These are phyloP conservation scores for Drosophila anomelani DNA, from an alignment of 2,888 invertebrate genomes.

Conservation along the genomic window DNA sequence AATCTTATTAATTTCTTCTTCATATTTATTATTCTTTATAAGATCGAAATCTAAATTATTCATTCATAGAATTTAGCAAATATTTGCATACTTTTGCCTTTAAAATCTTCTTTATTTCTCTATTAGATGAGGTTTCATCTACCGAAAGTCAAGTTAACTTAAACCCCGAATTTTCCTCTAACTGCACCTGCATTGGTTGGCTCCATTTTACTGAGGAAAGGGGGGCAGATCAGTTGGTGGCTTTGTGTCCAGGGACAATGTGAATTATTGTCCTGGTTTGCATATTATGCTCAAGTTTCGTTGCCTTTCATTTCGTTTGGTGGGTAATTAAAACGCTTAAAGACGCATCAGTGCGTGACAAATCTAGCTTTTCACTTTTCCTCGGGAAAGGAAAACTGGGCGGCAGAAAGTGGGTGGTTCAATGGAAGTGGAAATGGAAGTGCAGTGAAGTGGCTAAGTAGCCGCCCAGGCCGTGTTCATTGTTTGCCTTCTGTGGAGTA, in stretches of 20 bases:
- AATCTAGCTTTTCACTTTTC: slow-evolving; percentile 83
- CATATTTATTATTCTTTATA: too few species aligned
- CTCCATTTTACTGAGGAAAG: slow-evolving; percentile 20
- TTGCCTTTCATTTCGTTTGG: slow-evolving; percentile 61
- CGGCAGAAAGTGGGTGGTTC: neutral
- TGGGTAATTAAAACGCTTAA: slow-evolving; percentile 82
- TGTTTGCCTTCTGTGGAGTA: slow-evolving; percentile 67
- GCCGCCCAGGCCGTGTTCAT: slow-evolving; percentile 50
- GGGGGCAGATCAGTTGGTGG: slow-evolving; percentile 31
- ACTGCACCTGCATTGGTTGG: slow-evolving; percentile 31
- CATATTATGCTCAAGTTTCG: slow-evolving; percentile 78
- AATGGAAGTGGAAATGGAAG: slow-evolving; percentile 23
- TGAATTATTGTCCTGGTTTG: slow-evolving; percentile 81
- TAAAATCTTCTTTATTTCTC: neutral
- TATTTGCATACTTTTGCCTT: neutral
- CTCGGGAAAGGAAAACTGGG: slow-evolving; percentile 43
- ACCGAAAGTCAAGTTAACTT: neutral
- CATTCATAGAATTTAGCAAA: too few species aligned
- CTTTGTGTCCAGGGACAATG: slow-evolving; percentile 71
- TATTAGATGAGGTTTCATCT: neutral
- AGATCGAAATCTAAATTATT: neutral
- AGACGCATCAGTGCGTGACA: slow-evolving; percentile 82
- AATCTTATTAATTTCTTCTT: too few species aligned
- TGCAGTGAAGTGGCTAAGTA: slow-evolving; percentile 53
- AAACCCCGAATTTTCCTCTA: neutral